Evolutionary conservation across 2,797 vertebrate genomes (phyloP), one percentile per base, ranked within the genome.

Genomic region (Thripadectes ignobilis): DNA sequence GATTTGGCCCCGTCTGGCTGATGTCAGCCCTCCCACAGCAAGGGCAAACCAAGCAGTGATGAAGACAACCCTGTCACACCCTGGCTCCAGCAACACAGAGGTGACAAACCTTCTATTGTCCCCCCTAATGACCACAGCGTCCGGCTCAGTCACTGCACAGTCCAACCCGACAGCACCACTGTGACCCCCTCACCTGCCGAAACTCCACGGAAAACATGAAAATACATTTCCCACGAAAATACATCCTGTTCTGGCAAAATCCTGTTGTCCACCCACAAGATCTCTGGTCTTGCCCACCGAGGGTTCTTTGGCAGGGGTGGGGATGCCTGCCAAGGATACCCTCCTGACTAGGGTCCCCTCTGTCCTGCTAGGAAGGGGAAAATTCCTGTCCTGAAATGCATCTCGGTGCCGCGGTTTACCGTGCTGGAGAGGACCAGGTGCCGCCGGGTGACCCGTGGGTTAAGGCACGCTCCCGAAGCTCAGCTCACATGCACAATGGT

Each of bases 81-180:
- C 20, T 1, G 0, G 9, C 38, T 72, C 2, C 4, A 45, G 23
- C 38, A 63, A 71, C 4, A 5, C 3, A 4, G 54, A 81, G 34
- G 22, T 45, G 13, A 32, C 65, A 74, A 87, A 73, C 34, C 55
- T 69, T 69, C n/a, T 7, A 2, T 2, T 39, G 9, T 7, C 2
- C 2, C 36, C 18, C 26, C 9, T 6, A 7, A 23, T 30, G 27
- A 63, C 10, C 39, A 66, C 48, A 34, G 48, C 1, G 2, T 24
- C 59, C 3, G 1, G 9, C 38, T 75, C 39, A 1, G 0, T 77
- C 12, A 52, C 32, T 2, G 0, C 1, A 0, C 18, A 88, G 43
- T 61, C 41, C 39, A n/a, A 12, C 24, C 29, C 3, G 7, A 81
- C 5, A 5, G 74, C 58, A 68, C 32, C 48, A 32, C 49, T 8